These are phyloP conservation scores for Drosophila obscura DNA, from an alignment of 1,140 invertebrate species.

Conservation along the genomic window DNA sequence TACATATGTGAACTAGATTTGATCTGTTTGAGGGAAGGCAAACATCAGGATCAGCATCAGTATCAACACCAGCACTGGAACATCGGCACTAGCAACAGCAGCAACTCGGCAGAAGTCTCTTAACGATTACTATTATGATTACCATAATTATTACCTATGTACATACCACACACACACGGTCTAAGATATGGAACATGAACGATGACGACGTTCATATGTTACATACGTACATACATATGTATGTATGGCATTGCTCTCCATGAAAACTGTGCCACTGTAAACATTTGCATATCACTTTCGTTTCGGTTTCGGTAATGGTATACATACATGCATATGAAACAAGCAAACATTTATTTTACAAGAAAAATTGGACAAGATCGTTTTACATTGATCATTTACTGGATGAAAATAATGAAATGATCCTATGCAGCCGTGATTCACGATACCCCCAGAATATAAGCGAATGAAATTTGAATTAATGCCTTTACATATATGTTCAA, in stretches of 20 bases:
- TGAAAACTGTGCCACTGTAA: constrained; percentile 52
- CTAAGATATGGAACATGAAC: not conserved
- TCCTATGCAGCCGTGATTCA: too few species aligned
- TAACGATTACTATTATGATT: constrained; percentile 23
- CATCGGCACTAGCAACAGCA: too few species aligned
- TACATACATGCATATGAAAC: constrained; percentile 27
- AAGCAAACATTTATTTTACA: constrained; percentile 31
- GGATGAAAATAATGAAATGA: not conserved
- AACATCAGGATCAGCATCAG: not conserved
- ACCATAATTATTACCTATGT: constrained; percentile 44
- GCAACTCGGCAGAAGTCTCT: too few species aligned
- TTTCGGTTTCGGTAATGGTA: constrained; percentile 57
- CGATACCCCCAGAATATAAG: too few species aligned
- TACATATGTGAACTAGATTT: constrained; percentile 23
- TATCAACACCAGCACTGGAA: too few species aligned
- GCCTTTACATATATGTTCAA: too few species aligned
- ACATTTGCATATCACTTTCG: constrained; percentile 77
- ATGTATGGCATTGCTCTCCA: constrained; percentile 16
- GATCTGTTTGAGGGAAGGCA: not conserved
- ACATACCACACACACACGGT: constrained; percentile 23
- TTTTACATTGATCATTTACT: not conserved
- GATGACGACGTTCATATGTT: not conserved
- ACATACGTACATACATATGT: too few species aligned
- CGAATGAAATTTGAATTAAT: too few species aligned
- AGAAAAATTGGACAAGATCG: constrained; percentile 1